These are phyloP conservation scores for Gerris buenoi DNA, from an alignment of 1,140 invertebrate species.

Conservation along the genomic window DNA sequence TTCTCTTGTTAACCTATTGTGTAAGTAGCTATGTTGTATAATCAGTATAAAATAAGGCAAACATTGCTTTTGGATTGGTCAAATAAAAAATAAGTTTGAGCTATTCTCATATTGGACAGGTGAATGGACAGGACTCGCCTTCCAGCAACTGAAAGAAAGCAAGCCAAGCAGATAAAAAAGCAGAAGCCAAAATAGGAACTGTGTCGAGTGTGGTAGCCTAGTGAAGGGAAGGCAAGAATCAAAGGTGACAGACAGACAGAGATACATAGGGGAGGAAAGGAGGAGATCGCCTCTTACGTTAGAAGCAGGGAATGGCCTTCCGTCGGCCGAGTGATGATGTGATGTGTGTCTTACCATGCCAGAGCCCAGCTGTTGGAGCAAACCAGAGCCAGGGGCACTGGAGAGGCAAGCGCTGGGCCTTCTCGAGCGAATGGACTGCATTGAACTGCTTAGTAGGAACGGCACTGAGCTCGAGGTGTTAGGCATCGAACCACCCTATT, in stretches of 20 bases:
- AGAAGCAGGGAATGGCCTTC: slow-evolving; percentile 43
- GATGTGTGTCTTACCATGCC: slow-evolving; percentile 71
- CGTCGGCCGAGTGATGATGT: slow-evolving; percentile 44
- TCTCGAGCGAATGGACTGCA: slow-evolving; percentile 64
- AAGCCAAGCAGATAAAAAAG: slow-evolving; percentile 8
- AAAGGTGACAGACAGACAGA: slow-evolving; percentile 11
- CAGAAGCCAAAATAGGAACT: not conserved
- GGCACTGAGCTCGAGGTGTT: slow-evolving; percentile 75
- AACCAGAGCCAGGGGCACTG: slow-evolving; percentile 51
- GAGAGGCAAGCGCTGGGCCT: slow-evolving; percentile 50
- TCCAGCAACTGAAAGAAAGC: not conserved
- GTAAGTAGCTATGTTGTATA: too few relatives aligned
- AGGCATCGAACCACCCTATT: slow-evolving; percentile 73
- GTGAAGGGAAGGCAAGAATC: not conserved
- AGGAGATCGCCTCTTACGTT: slow-evolving; percentile 46
- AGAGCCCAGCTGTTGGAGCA: slow-evolving; percentile 66
- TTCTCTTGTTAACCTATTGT: too few relatives aligned
- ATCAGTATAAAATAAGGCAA: too few relatives aligned
- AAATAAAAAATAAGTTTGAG: too few relatives aligned
- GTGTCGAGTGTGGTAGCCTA: not conserved
- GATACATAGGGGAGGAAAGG: slow-evolving; percentile 22
- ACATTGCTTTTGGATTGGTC: too few relatives aligned
- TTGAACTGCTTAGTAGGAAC: slow-evolving; percentile 61
- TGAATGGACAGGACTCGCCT: too few relatives aligned
- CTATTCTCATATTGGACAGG: too few relatives aligned